A percentile compares a stretch with the other conserved stretches of the same genome.
These are phyloP conservation scores for Archips crataeganus DNA, from an alignment of 2,888 invertebrate species.

Conservation along the genomic window DNA sequence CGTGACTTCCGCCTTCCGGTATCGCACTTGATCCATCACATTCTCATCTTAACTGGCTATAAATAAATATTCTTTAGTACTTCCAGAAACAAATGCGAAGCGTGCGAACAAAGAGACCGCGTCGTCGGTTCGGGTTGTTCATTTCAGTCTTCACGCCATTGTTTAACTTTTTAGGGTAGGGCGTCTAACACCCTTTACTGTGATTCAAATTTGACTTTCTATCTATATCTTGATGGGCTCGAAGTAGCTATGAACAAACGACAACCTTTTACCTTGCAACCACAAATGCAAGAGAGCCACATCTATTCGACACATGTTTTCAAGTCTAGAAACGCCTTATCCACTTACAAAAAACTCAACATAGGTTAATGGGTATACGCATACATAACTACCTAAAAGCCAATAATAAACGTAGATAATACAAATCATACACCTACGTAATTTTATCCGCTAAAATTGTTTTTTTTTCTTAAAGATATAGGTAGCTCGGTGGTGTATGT, in stretches of 20 bases:
- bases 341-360: too few relatives aligned
- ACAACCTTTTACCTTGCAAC: too few relatives aligned
- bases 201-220: background rate
- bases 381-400: background rate
- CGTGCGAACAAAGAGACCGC: background rate
- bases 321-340: too few relatives aligned
- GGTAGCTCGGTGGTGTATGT: background rate
- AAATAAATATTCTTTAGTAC: constrained; percentile 9
- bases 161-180: background rate
- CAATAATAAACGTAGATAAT: background rate
- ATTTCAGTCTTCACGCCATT: background rate
- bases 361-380: too few relatives aligned
- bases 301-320: too few relatives aligned
- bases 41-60: constrained; percentile 19
- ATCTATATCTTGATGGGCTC: background rate
- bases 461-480: background rate
- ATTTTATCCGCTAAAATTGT: background rate
- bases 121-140: background rate
- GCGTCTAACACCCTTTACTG: background rate
- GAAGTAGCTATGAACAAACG: background rate
- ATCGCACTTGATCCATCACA: background rate
- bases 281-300: too few relatives aligned
- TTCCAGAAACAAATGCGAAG: background rate
- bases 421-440: background rate
- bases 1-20: constrained; percentile 34